Percentiles rank a stretch among this genome's conserved stretches.
Evolutionary conservation across 2,797 vertebrate genomes (phyloP).

Genomic region (Nothura maculosa): DNA sequence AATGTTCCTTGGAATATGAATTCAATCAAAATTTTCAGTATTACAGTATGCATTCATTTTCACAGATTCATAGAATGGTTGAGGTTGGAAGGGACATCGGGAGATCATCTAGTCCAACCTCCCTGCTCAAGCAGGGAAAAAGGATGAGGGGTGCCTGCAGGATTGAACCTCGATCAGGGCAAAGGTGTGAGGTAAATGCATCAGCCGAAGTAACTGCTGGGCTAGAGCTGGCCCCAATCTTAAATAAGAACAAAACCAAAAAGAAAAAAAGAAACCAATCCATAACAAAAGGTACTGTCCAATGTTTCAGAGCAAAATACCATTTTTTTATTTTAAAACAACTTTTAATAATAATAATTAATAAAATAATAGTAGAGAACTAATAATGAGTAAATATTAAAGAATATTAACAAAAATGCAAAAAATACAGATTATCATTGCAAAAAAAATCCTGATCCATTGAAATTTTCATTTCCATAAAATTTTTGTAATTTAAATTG

Average conservation of each 20-base stretch:
- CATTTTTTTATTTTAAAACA: background rate
- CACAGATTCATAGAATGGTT: too few species aligned
- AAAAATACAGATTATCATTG: background rate
- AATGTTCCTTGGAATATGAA: background rate
- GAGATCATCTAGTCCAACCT: too few species aligned
- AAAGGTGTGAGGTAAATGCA: too few species aligned
- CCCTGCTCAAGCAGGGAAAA: too few species aligned
- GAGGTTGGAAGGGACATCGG: too few species aligned
- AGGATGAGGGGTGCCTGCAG: too few species aligned
- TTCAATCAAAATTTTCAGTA: background rate
- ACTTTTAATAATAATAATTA: background rate
- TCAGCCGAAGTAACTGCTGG: too few species aligned
- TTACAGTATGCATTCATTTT: background rate
- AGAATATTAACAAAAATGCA: background rate
- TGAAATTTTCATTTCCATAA: background rate
- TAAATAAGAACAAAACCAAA: background rate
- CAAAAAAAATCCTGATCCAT: background rate
- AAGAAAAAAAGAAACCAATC: background rate
- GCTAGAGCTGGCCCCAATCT: background rate
- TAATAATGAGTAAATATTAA: too few species aligned
- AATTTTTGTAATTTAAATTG: background rate
- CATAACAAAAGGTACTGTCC: background rate
- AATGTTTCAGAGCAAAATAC: background rate
- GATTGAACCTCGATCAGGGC: too few species aligned
- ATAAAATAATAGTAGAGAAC: too few species aligned